Conservation (phyloP, 2,888 invertebrate genomes). For the Cantharis rufa region DNA sequence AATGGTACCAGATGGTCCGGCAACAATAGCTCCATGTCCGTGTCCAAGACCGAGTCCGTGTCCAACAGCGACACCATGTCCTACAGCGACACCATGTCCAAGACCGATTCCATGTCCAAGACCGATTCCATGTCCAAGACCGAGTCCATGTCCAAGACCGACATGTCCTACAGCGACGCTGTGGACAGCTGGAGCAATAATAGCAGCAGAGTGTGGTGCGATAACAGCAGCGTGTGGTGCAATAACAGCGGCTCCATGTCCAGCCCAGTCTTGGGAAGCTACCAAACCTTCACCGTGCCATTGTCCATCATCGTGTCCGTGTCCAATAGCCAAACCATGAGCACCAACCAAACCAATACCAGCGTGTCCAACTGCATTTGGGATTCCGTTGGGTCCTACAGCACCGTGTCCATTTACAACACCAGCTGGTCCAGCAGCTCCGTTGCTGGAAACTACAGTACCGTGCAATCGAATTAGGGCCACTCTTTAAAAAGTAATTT, state of each 20-base stretch:
- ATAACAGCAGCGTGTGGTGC: conserved; percentile 23
- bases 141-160: conserved; percentile 12
- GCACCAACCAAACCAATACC: conserved; percentile 10
- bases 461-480: no score
- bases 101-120: conserved; percentile 18
- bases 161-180: conserved; percentile 4
- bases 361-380: conserved; percentile 8
- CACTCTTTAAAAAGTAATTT: no score
- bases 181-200: conserved; percentile 18
- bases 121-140: no score
- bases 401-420: conserved; percentile 32
- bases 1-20: conserved; percentile 44
- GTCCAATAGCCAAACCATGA: conserved; percentile 3
- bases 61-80: conserved; percentile 17
- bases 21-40: conserved; percentile 42
- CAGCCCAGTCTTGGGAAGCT: conserved; percentile 24
- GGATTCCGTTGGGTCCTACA: conserved; percentile 21
- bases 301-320: conserved; percentile 29
- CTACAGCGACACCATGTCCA: conserved; percentile 25
- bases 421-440: conserved; percentile 32
- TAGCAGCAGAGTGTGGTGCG: conserved; percentile 18
- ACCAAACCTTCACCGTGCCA: conserved; percentile 31
- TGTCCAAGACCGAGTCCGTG: conserved; percentile 20
- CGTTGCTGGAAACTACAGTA: conserved; percentile 32
- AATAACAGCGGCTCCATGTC: conserved; percentile 9